phyloP scores from a whole-genome alignment of 2,113 vertebrate species.

The Cyanoramphus novaezelandiae region DNA sequence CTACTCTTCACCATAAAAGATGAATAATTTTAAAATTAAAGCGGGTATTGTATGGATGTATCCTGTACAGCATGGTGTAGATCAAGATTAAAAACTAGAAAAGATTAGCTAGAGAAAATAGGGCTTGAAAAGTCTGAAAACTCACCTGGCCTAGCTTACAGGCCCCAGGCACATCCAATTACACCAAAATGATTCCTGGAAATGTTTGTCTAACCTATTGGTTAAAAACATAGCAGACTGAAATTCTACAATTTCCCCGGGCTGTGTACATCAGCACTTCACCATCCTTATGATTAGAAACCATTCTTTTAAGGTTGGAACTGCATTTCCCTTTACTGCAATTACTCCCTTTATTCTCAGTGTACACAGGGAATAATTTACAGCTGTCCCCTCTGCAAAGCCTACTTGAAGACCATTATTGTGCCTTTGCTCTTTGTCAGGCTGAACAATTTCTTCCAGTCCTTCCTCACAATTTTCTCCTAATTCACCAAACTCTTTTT shows the following conservation, averaged over 20 bases:
- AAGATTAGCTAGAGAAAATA: background rate
- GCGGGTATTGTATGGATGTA: background rate
- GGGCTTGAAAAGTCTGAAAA: background rate
- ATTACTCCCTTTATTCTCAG: background rate
- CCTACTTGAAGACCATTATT: background rate
- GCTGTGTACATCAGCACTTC: background rate
- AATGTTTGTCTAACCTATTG: slow-evolving; percentile 20
- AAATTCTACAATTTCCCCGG: background rate
- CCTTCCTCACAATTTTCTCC: background rate
- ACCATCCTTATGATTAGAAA: background rate
- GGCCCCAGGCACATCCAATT: background rate
- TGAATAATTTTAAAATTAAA: background rate
- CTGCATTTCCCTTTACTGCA: background rate
- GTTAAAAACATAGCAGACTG: background rate
- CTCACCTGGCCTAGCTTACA: background rate
- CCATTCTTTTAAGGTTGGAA: background rate
- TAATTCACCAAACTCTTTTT: background rate
- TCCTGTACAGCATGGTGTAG: background rate
- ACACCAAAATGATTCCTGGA: slow-evolving; percentile 3
- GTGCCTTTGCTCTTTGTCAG: background rate
- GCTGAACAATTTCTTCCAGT: background rate
- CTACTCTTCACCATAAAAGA: background rate
- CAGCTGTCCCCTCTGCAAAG: background rate
- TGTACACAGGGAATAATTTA: background rate
- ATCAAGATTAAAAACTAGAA: background rate